phyloP scores from a whole-genome alignment of 2,888 invertebrate genomes.

The Cynaeus angustus region DNA sequence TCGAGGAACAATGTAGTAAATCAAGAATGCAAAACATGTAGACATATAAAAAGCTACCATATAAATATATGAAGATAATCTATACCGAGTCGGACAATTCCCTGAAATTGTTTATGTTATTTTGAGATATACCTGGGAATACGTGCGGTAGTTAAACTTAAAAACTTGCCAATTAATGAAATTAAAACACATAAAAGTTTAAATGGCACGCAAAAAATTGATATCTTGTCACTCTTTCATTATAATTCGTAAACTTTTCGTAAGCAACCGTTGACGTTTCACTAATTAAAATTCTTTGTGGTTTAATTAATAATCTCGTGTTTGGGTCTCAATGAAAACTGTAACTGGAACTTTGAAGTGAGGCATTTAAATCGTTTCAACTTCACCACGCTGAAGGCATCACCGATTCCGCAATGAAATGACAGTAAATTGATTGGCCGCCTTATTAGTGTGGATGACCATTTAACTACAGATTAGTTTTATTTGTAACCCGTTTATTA shows the following conservation, averaged over 20 bases:
- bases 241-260: conserved; percentile 23
- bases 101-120: no score
- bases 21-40: no score
- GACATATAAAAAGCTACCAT: no score
- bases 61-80: no score
- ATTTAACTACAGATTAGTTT: conserved; percentile 54
- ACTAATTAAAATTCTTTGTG: conserved; percentile 45
- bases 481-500: conserved; percentile 56
- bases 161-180: no score
- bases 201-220: background rate
- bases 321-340: conserved; percentile 31
- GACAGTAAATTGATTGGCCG: conserved; percentile 59
- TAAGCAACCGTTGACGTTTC: conserved; percentile 36
- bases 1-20: no score
- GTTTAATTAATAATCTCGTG: conserved; percentile 43
- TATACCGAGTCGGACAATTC: no score
- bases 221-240: conserved; percentile 9
- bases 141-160: no score
- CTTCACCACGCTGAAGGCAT: conserved; percentile 21
- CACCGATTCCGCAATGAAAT: conserved; percentile 50
- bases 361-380: conserved; percentile 33
- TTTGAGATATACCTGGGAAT: no score
- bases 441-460: conserved; percentile 59
- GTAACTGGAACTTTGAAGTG: conserved; percentile 35
- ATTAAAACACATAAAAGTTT: no score